Base-by-base conservation (phyloP, 92 coral and sea anemone genomes). In the Heteractis magnifica region DNA sequence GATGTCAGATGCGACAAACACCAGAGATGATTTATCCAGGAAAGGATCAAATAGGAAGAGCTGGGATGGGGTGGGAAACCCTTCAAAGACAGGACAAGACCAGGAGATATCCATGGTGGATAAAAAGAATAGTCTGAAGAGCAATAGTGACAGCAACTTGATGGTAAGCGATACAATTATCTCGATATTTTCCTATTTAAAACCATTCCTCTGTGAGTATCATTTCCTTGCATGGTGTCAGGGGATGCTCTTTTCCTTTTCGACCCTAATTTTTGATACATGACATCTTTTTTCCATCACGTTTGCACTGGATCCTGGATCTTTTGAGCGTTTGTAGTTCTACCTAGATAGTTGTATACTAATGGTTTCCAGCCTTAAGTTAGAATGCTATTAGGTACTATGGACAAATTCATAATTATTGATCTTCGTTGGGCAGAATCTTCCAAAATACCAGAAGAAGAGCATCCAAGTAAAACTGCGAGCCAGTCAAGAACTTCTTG, bases 121-220 rank as follows among this genome's bases (percentile, higher is more conserved):
- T 48, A 85, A 53, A 79, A 81, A 76, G 78, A 81, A 78, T 71
- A 77, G 82, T 58, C 68, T 79, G 79, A 91, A 77, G 78, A 93
- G 98, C 85, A 90, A 83, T 65, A 93, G 98, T 81, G 98, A 93
- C 84, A 93, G 95, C 89, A 93, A 91, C 73, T 81, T 93, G 65
- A 82, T 91, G 89, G 95, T 91, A 80, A 89, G 90, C 15, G 23
- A 44, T 8, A 12, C 23, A 49, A 10, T 4, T 19, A 11, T 34
- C n/a, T 8, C 58, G 13, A 8, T 8, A 0, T 53, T 53, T 34
- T 34, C 44, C 44, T 2, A 0, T 34, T 34, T 34, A 34, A 34
- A 34, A 34, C 44, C 44, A 34, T 34, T 34, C 44, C 44, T 34
- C 44, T 34, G 44, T 34, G 44, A 0, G 44, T 34, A 34, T 34